Evolutionary conservation across 2,797 vertebrate genomes (phyloP).

Genomic region (Halcyon chelicuti): DNA sequence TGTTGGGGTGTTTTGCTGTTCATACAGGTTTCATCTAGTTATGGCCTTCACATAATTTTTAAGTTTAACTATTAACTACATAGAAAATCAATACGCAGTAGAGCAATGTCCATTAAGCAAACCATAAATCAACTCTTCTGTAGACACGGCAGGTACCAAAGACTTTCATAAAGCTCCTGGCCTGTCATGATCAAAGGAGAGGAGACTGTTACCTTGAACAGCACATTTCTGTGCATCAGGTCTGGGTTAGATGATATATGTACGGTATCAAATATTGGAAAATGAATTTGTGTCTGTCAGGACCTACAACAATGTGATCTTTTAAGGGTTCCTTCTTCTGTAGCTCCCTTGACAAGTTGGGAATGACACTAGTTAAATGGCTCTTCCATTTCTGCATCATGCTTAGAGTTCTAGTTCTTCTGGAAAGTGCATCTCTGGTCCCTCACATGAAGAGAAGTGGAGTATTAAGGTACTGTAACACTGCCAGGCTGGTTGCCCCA

Average conservation of each 20-base stretch:
- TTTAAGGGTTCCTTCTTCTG: not conserved
- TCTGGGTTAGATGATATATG: not conserved
- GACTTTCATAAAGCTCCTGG: not conserved
- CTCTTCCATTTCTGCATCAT: not conserved
- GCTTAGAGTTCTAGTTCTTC: not conserved
- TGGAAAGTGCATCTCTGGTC: not conserved
- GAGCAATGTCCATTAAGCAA: not conserved
- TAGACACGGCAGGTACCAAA: not conserved
- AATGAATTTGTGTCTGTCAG: not conserved
- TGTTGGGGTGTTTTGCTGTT: not conserved
- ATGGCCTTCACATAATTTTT: not conserved
- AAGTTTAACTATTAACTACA: conserved; percentile 37
- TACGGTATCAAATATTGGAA: not conserved
- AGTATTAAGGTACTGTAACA: too few relatives aligned
- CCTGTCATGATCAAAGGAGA: not conserved
- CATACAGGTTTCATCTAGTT: not conserved
- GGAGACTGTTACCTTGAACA: not conserved
- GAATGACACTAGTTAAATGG: not conserved
- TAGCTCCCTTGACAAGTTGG: not conserved
- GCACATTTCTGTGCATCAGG: not conserved
- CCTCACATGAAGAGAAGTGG: not conserved
- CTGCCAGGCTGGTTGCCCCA: too few relatives aligned
- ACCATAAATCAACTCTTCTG: conserved; percentile 1
- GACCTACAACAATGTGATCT: not conserved
- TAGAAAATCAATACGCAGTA: conserved; percentile 54